phyloP scores from a whole-genome alignment of 2,888 invertebrate genomes.

The Nowickia ferox region DNA sequence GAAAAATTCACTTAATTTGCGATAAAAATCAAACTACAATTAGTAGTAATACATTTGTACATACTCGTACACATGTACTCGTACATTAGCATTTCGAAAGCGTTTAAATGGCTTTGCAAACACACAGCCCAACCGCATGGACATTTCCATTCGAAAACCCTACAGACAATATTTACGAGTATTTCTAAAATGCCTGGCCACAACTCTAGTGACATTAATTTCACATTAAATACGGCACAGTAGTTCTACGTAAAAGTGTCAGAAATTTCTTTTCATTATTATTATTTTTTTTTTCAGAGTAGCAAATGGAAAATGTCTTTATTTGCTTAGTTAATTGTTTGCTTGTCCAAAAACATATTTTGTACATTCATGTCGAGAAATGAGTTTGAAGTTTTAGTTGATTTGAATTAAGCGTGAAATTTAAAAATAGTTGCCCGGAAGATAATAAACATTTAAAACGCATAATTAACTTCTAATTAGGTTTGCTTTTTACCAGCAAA shows the following conservation, averaged over 20 bases:
- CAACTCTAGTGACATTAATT: slow-evolving; percentile 14
- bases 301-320: neutral
- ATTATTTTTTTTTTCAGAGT: no score
- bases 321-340: slow-evolving; percentile 30
- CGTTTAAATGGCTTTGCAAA: slow-evolving; percentile 4
- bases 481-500: neutral
- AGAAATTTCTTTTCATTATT: neutral
- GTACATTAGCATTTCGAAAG: neutral
- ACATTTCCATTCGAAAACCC: neutral
- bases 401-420: neutral
- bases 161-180: slow-evolving; percentile 8
- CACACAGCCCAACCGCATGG: neutral
- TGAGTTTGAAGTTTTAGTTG: no score
- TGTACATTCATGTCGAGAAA: neutral
- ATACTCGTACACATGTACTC: neutral
- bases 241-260: slow-evolving; percentile 19
- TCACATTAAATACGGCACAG: slow-evolving; percentile 2
- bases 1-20: slow-evolving; percentile 65
- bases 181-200: neutral
- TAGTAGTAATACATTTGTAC: neutral
- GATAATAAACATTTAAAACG: neutral
- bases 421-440: slow-evolving; percentile 3
- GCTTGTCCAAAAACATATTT: slow-evolving; percentile 15
- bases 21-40: slow-evolving; percentile 68
- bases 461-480: slow-evolving; percentile 1